These are phyloP conservation scores for Philypnodon macrostomus DNA, from an alignment of 2,797 vertebrate species.

Conservation along the genomic window DNA sequence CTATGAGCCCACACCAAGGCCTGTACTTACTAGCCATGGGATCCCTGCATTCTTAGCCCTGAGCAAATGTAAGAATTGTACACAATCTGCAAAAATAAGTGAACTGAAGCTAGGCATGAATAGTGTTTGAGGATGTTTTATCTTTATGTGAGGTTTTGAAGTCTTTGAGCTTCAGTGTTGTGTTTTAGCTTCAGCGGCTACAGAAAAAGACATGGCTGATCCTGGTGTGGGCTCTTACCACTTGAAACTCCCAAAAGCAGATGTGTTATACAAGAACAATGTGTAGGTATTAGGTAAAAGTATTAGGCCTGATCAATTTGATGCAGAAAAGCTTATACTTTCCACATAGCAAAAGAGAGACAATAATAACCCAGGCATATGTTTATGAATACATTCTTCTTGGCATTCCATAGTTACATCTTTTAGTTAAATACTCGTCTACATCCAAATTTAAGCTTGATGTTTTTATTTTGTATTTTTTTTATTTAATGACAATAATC, in stretches of 20 bases:
- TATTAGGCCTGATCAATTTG: too few species aligned
- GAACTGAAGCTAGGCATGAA: not conserved
- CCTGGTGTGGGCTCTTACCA: conserved; percentile 18
- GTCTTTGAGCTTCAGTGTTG: conserved; percentile 21
- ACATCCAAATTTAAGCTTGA: too few species aligned
- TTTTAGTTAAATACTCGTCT: too few species aligned
- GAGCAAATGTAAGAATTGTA: not conserved
- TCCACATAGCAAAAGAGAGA: too few species aligned
- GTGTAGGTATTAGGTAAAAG: too few species aligned
- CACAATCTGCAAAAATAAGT: not conserved
- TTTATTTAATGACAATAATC: too few species aligned
- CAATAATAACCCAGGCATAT: too few species aligned
- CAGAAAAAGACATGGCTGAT: conserved; percentile 23
- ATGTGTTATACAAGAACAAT: not conserved
- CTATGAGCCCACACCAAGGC: conserved; percentile 37
- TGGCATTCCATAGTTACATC: too few species aligned
- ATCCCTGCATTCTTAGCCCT: conserved; percentile 27
- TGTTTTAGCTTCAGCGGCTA: conserved; percentile 14
- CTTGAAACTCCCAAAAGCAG: conserved; percentile 2
- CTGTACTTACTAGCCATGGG: conserved; percentile 37
- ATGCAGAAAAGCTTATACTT: too few species aligned
- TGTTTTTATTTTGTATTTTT: too few species aligned
- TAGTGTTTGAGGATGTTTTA: conserved; percentile 2
- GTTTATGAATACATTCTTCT: too few species aligned
- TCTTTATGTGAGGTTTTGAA: conserved; percentile 6